Conservation (phyloP, 1,140 invertebrate species). For the Rhizoglyphus robini region DNA sequence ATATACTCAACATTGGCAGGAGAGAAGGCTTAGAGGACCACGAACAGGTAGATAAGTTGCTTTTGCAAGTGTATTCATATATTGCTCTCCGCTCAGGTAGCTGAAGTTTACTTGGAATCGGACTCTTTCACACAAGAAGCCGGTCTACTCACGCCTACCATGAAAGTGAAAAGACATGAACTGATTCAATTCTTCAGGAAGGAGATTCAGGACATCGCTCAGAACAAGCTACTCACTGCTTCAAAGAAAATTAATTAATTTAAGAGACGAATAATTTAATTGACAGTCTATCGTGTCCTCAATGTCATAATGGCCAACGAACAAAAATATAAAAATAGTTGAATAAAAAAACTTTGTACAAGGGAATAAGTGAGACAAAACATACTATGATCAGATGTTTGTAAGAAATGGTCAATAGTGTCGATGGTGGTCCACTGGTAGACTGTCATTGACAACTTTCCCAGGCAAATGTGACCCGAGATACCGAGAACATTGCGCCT, state of each 20-base stretch:
- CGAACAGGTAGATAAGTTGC: slow-evolving; percentile 52
- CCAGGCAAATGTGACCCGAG: neutral
- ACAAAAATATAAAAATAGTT: neutral
- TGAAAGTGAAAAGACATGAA: slow-evolving; percentile 56
- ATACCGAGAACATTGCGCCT: neutral
- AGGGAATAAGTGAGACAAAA: neutral
- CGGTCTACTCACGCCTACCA: slow-evolving; percentile 83
- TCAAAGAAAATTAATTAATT: neutral
- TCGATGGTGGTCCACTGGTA: neutral
- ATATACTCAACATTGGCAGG: slow-evolving; percentile 73
- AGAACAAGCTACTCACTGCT: neutral
- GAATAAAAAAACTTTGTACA: neutral
- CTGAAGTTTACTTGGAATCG: slow-evolving; percentile 81
- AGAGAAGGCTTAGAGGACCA: slow-evolving; percentile 82
- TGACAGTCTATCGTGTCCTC: neutral
- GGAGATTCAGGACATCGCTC: slow-evolving; percentile 18
- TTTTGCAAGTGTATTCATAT: slow-evolving; percentile 27
- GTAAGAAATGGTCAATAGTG: neutral
- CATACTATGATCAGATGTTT: neutral
- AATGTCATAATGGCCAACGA: neutral
- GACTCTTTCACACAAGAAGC: slow-evolving; percentile 93
- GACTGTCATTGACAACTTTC: neutral
- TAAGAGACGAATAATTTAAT: neutral
- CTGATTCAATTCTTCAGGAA: slow-evolving; percentile 20
- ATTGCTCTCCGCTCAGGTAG: too few relatives aligned